These are phyloP conservation scores for Penaeus chinensis DNA, from an alignment of 1,140 invertebrate genomes.

Conservation along the genomic window DNA sequence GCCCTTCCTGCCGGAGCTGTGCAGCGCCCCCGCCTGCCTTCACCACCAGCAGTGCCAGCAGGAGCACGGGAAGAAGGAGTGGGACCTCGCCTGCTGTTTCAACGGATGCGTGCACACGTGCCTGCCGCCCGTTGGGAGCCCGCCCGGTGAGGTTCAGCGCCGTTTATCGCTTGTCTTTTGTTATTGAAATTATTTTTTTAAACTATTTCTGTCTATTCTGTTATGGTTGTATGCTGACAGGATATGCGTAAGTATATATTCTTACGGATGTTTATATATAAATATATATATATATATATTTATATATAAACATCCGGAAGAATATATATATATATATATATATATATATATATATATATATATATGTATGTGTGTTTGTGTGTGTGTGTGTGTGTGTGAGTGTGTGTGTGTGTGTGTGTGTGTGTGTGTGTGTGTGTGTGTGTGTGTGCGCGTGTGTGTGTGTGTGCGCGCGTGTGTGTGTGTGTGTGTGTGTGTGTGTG, in stretches of 20 bases:
- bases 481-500: too few species aligned
- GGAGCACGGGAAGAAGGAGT: too few species aligned
- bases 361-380: too few species aligned
- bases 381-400: too few species aligned
- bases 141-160: not conserved
- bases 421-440: too few species aligned
- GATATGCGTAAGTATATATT: not conserved
- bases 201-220: not conserved
- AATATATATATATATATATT: slow-evolving; percentile 21
- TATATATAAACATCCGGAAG: not conserved
- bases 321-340: not conserved
- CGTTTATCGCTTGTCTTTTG: too few species aligned
- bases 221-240: too few species aligned
- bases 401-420: too few species aligned
- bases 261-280: slow-evolving; percentile 2
- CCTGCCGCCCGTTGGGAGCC: slow-evolving; percentile 17
- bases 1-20: slow-evolving; percentile 29
- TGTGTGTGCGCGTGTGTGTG: too few species aligned
- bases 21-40: slow-evolving; percentile 46
- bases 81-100: slow-evolving; percentile 35
- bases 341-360: not conserved
- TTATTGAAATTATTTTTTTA: not conserved
- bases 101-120: slow-evolving; percentile 56
- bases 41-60: slow-evolving; percentile 44
- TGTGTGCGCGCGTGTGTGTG: too few species aligned